These are phyloP conservation scores for Aleiodes testaceus DNA, from an alignment of 2,888 invertebrate species.

Conservation along the genomic window DNA sequence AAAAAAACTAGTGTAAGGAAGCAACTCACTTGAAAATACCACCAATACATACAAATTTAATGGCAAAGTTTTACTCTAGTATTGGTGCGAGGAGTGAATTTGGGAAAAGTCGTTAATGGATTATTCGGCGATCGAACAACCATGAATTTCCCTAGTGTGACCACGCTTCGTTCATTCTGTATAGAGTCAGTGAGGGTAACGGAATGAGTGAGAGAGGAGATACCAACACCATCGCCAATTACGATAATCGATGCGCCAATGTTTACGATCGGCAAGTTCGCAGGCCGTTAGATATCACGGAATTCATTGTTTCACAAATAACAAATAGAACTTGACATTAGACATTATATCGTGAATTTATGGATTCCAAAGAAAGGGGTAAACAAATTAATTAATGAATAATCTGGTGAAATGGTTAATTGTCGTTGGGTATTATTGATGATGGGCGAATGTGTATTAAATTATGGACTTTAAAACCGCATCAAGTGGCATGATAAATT, in stretches of 20 bases:
- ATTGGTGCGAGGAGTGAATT: conserved; percentile 17
- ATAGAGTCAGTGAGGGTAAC: not conserved
- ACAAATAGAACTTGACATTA: conserved; percentile 22
- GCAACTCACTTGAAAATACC: not conserved
- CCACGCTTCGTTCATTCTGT: conserved; percentile 21
- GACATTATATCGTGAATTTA: conserved; percentile 7
- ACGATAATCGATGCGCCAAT: conserved; percentile 26
- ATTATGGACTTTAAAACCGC: too few species aligned
- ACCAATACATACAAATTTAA: not conserved
- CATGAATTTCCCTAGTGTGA: conserved; percentile 22
- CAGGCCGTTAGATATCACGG: not conserved
- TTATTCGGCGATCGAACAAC: conserved; percentile 22
- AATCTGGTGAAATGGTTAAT: too few species aligned
- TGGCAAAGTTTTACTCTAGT: conserved; percentile 4
- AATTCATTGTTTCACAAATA: conserved; percentile 24
- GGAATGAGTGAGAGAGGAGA: not conserved
- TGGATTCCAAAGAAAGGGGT: not conserved
- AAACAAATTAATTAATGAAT: too few species aligned
- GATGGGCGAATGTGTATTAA: not conserved
- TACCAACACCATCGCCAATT: conserved; percentile 25
- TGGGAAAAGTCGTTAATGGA: conserved; percentile 23
- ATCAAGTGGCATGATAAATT: too few species aligned
- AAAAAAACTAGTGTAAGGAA: too few species aligned
- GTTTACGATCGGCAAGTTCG: conserved; percentile 21
- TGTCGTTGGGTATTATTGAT: too few species aligned